Conservation (phyloP, 2,797 vertebrate genomes). For the Eurystomus glaucurus region DNA sequence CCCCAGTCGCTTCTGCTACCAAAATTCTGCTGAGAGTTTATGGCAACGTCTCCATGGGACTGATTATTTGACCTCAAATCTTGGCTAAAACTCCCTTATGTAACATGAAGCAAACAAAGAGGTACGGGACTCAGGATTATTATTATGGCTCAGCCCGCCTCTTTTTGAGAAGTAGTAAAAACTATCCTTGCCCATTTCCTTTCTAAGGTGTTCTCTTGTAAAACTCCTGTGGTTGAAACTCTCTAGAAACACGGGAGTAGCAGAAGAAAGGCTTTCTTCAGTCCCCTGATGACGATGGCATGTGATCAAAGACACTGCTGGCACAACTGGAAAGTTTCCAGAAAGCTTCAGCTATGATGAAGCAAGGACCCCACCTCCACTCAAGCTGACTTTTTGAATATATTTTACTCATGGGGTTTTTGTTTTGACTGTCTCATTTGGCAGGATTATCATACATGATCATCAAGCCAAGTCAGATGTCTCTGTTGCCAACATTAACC, state of each 20-base stretch:
- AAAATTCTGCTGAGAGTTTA: background rate
- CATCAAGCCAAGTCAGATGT: background rate
- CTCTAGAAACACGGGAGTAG: background rate
- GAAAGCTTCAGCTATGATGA: background rate
- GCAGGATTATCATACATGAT: background rate
- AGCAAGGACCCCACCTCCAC: background rate
- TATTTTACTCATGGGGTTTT: background rate
- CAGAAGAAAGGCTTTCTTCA: background rate
- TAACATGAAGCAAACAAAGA: background rate
- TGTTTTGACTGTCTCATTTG: conserved; percentile 32
- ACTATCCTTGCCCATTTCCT: background rate
- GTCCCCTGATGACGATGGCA: background rate
- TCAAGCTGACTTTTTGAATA: background rate
- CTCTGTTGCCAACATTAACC: background rate
- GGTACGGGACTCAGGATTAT: background rate
- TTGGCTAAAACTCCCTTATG: background rate
- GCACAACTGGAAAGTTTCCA: background rate
- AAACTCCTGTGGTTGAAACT: background rate
- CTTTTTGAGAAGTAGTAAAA: background rate
- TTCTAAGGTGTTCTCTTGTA: background rate
- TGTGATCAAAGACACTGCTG: background rate
- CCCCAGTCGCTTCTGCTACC: background rate
- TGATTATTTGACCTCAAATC: background rate
- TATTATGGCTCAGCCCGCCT: background rate
- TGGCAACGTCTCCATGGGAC: background rate